A percentile compares a stretch with the other conserved stretches of the same genome.
phyloP scores from a whole-genome alignment of 2,113 vertebrate genomes.

The Phodopus roborovskii region DNA sequence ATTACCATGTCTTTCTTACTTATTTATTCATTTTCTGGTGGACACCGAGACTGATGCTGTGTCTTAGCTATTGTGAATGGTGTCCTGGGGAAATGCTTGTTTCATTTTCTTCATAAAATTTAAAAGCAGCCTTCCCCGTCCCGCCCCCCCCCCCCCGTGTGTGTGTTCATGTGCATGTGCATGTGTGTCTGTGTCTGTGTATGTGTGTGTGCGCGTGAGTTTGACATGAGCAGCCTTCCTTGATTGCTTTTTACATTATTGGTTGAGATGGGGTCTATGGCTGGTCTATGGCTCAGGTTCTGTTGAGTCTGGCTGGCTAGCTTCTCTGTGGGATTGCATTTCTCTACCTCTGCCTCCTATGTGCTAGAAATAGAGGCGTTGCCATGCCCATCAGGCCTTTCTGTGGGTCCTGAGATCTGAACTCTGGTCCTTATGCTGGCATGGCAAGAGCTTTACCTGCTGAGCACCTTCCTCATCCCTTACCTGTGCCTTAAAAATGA shows the following conservation, averaged over 20 bases:
- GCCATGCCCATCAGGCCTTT: too few species aligned
- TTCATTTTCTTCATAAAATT: slow-evolving; percentile 16
- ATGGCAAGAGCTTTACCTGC: background rate
- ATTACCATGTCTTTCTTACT: background rate
- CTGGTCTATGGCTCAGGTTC: background rate
- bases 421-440: background rate
- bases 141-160: background rate
- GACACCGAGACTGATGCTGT: background rate
- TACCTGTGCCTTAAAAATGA: background rate
- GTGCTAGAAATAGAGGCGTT: background rate
- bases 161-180: background rate
- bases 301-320: too few species aligned
- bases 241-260: background rate
- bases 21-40: background rate
- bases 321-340: background rate
- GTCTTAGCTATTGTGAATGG: background rate
- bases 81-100: background rate
- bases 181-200: background rate
- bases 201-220: too few species aligned
- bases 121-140: background rate
- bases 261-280: background rate
- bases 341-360: background rate
- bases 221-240: background rate
- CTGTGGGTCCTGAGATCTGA: background rate
- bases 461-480: background rate